Conservation (phyloP, 2,113 vertebrate genomes). For the Eleginops maclovinus region DNA sequence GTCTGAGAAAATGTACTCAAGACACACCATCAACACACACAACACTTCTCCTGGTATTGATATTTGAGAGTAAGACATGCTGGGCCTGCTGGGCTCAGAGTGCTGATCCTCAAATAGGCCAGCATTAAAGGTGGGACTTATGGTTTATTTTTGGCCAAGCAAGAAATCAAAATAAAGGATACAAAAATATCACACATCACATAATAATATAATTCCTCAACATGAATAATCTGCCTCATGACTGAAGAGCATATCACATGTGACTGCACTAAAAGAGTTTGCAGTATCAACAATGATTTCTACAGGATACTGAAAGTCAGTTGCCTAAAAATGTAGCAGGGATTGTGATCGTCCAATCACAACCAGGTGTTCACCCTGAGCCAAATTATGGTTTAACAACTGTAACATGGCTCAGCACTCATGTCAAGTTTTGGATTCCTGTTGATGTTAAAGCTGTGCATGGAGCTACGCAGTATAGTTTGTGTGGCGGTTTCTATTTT, state of each 20-base stretch:
- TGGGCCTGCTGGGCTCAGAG: slow-evolving; percentile 3
- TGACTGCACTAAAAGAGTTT: not conserved
- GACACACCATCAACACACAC: slow-evolving; percentile 12
- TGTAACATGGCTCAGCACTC: too few relatives aligned
- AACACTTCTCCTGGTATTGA: slow-evolving; percentile 28
- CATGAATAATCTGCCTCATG: too few relatives aligned
- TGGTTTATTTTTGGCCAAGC: too few relatives aligned
- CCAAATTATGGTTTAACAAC: too few relatives aligned
- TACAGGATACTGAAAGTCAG: not conserved
- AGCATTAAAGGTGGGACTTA: not conserved
- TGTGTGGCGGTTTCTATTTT: too few relatives aligned
- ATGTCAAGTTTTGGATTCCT: too few relatives aligned
- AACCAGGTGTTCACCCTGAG: too few relatives aligned
- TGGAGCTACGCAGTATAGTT: too few relatives aligned
- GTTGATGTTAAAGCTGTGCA: too few relatives aligned
- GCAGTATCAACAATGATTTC: not conserved
- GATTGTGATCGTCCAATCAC: not conserved
- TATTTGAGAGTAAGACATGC: slow-evolving; percentile 15
- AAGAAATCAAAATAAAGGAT: not conserved
- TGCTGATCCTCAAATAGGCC: not conserved
- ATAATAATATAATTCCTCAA: not conserved
- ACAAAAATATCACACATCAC: too few relatives aligned
- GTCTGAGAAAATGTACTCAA: not conserved
- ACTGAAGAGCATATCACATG: not conserved
- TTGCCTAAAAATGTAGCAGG: too few relatives aligned